These are phyloP conservation scores for Beaufortia kweichowensis DNA, from an alignment of 2,113 vertebrate species.

Conservation along the genomic window DNA sequence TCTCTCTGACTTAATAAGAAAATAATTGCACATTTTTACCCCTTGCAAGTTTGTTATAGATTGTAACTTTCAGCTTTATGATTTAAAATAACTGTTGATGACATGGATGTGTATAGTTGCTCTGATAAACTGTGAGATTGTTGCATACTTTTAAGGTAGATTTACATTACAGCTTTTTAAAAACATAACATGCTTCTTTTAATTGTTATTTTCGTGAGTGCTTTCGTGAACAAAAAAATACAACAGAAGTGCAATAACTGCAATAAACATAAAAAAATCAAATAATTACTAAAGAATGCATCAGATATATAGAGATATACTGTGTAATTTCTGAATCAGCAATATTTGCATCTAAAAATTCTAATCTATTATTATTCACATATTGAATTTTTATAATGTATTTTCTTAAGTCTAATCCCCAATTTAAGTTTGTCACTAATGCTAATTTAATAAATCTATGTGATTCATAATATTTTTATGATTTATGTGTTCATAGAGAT, in stretches of 20 bases:
- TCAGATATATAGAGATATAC: neutral
- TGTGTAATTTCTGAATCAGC: neutral
- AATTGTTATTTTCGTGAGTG: neutral
- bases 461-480: too few species aligned
- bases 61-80: neutral
- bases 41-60: neutral
- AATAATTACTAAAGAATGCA: neutral
- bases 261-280: neutral
- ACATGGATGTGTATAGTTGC: neutral
- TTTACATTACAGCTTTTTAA: neutral
- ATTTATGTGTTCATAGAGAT: too few species aligned
- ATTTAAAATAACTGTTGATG: neutral
- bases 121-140: neutral
- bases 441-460: too few species aligned
- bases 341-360: constrained; percentile 4
- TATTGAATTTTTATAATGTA: too few species aligned
- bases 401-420: too few species aligned
- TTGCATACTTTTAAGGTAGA: neutral
- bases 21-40: neutral
- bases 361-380: neutral
- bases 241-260: too few species aligned
- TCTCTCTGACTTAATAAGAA: neutral
- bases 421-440: too few species aligned
- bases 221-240: neutral
- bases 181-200: neutral